phyloP scores from a whole-genome alignment of 2,113 vertebrate genomes.

The Columba livia region DNA sequence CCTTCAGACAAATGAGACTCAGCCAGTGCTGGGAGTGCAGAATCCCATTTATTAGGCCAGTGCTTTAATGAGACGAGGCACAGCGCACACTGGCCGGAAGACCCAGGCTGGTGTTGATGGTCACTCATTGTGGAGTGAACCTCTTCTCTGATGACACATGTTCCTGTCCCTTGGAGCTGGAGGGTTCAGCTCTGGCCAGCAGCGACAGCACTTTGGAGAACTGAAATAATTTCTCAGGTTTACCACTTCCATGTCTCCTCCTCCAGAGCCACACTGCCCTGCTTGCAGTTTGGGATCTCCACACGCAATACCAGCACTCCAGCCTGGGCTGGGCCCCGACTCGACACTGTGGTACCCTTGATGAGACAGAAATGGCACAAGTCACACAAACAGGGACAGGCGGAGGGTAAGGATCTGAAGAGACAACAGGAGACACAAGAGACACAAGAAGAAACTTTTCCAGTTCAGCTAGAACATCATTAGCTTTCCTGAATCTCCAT shows the following conservation, averaged over 20 bases:
- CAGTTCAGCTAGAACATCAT: background rate
- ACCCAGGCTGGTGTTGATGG: too few relatives aligned
- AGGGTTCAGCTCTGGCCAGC: background rate
- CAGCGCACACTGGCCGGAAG: background rate
- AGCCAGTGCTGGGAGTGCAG: background rate
- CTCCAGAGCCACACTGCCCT: background rate
- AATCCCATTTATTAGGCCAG: background rate
- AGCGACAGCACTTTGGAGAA: background rate
- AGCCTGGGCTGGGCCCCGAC: background rate
- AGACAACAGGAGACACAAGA: background rate
- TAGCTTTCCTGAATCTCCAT: background rate
- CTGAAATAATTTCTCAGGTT: background rate
- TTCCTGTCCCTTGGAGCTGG: background rate
- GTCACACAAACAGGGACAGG: background rate
- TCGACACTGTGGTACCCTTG: too few relatives aligned
- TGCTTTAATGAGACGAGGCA: background rate
- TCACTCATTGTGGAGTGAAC: background rate
- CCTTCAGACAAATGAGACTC: background rate
- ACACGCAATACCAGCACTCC: background rate
- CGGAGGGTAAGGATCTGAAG: background rate
- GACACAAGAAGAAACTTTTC: background rate
- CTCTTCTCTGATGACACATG: background rate
- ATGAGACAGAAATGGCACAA: background rate
- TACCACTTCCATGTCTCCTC: background rate
- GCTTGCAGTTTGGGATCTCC: background rate